Evolutionary conservation across 1,140 invertebrate species (phyloP).

Genomic region (Atta texana): DNA sequence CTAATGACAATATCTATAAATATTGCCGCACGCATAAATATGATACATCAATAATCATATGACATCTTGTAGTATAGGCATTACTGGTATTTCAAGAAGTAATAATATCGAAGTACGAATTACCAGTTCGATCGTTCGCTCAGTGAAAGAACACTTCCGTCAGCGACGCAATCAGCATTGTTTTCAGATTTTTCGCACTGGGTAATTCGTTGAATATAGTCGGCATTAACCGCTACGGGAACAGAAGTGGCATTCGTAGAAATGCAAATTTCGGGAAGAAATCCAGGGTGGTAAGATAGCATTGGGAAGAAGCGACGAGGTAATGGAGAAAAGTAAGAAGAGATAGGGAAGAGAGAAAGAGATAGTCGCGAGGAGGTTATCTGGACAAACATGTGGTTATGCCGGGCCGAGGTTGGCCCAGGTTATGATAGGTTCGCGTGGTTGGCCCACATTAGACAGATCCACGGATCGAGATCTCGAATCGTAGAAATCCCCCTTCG

Average conservation of each 20-base stretch:
- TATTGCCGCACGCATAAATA: not conserved
- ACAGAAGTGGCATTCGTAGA: slow-evolving; percentile 75
- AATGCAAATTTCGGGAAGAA: slow-evolving; percentile 78
- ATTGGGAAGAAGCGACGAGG: slow-evolving; percentile 35
- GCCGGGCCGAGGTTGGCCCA: slow-evolving; percentile 77
- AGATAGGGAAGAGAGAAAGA: slow-evolving; percentile 1
- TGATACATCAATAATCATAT: not conserved
- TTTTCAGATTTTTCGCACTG: slow-evolving; percentile 4
- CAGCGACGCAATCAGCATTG: slow-evolving; percentile 34
- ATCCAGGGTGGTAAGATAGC: slow-evolving; percentile 58
- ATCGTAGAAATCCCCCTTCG: slow-evolving; percentile 73
- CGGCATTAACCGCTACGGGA: slow-evolving; percentile 62
- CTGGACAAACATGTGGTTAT: slow-evolving; percentile 80
- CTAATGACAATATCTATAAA: not conserved
- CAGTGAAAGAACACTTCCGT: slow-evolving; percentile 33
- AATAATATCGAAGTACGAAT: not conserved
- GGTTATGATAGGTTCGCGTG: slow-evolving; percentile 85
- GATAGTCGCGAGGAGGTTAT: slow-evolving; percentile 71
- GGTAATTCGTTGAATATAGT: slow-evolving; percentile 28
- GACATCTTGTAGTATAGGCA: not conserved
- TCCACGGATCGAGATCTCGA: slow-evolving; percentile 76
- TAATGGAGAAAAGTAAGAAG: not conserved
- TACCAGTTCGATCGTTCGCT: not conserved
- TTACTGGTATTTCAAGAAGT: not conserved
- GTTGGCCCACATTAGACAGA: slow-evolving; percentile 83